These are phyloP conservation scores for Diabrotica balteata DNA, from an alignment of 2,888 invertebrate species.

Conservation along the genomic window DNA sequence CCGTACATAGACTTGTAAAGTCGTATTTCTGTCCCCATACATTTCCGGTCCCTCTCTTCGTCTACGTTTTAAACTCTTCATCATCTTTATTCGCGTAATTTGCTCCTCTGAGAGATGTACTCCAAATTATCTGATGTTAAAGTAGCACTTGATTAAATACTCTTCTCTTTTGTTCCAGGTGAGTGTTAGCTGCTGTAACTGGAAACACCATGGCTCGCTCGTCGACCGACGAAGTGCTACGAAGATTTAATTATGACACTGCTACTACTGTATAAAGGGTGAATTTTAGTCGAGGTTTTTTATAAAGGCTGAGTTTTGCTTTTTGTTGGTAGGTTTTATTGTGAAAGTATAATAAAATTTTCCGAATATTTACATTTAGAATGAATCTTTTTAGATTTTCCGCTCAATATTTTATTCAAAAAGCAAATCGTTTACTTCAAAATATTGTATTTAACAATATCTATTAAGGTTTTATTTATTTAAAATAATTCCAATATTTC, in stretches of 20 bases:
- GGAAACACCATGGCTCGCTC: constrained; percentile 12
- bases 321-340: not conserved
- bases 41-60: not conserved
- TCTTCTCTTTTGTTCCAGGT: constrained; percentile 46
- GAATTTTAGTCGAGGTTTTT: constrained; percentile 10
- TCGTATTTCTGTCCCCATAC: too few relatives aligned
- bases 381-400: too few relatives aligned
- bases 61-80: constrained; percentile 24
- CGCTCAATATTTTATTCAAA: too few relatives aligned
- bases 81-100: constrained; percentile 42
- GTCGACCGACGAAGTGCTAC: constrained; percentile 3
- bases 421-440: too few relatives aligned
- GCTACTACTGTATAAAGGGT: constrained; percentile 8
- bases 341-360: not conserved
- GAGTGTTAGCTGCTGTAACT: constrained; percentile 31
- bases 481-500: too few relatives aligned
- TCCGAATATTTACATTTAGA: too few relatives aligned
- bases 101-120: constrained; percentile 40
- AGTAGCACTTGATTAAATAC: constrained; percentile 37
- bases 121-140: constrained; percentile 40
- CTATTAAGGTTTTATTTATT: too few relatives aligned
- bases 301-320: constrained; percentile 4
- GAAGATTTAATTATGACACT: constrained; percentile 28
- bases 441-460: too few relatives aligned
- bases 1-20: too few relatives aligned